Evolutionary conservation across 2,797 vertebrate species (phyloP), one percentile per base, ranked within the genome.

Genomic region (Lithobates pipiens): DNA sequence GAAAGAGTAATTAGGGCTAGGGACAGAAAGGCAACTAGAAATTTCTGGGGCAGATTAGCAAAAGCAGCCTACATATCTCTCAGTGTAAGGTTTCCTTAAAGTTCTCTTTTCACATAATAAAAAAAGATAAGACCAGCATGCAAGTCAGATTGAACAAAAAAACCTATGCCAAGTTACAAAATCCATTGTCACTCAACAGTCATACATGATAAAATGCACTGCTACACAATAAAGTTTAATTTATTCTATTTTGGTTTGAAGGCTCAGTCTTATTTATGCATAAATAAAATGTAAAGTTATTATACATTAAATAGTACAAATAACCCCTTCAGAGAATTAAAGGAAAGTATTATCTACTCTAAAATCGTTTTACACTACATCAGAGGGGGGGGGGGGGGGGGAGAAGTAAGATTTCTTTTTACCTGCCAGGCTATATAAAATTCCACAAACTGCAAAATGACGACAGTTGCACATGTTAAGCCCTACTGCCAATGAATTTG

Each of bases 251-350:
- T 76, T 83, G 71, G 61, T 75, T 67, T 75, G 57, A 18, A 74
- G 72, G 61, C 29, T 75, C 71, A 83, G 27, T 68, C 25, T 76
- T 65, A 74, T 67, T 76, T 5, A 74, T 27, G 50, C 80, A 75
- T 29, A 75, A 65, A 82, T 73, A 67, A 67, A 82, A 54, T 61
- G 1, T 4, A 81, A 42, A 71, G 42, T 63, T 15, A 61, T 34
- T 57, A 81, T 73, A 61, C 69, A 81, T 73, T 72, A 63, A 61
- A 73, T 42, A 50, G 13, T 80, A 71, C 16, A 73, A 81, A 72
- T 29, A 63, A 34, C 78, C 27, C 27, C 63, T 69, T 69, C 34
- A 23, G 32, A 36, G 54, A 61, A 21, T 21, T 61, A n/a, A 61
- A 61, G 54, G 7, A 61, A 57, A 61, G 21, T 61, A 61, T 61